Conservation (phyloP, 2,888 invertebrate genomes). For the Drosophila infuscata region DNA sequence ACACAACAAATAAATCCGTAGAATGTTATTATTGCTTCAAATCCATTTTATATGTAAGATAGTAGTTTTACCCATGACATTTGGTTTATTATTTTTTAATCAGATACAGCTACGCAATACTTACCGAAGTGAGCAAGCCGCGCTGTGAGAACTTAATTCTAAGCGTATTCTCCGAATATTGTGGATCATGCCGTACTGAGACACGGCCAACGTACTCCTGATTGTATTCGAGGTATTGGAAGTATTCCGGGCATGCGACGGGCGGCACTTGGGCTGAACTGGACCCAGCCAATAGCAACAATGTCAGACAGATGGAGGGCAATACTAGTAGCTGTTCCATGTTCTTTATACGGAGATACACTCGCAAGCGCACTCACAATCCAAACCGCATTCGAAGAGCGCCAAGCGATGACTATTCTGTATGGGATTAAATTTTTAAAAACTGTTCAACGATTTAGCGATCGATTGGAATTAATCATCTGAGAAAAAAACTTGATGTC, state of each 20-base stretch:
- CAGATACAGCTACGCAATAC: constrained; percentile 2
- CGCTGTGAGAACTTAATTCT: constrained; percentile 72
- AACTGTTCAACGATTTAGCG: constrained; percentile 11
- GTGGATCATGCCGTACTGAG: constrained; percentile 48
- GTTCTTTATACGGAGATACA: constrained; percentile 7
- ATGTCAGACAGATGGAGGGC: constrained; percentile 15
- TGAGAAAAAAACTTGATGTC: constrained; percentile 8
- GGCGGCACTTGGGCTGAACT: constrained; percentile 54
- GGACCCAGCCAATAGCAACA: constrained; percentile 18
- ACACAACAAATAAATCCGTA: not conserved
- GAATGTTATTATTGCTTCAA: not conserved
- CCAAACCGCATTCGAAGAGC: constrained; percentile 47
- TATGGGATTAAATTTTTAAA: not conserved
- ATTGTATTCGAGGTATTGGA: constrained; percentile 59
- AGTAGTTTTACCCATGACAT: not conserved
- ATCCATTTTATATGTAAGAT: not conserved
- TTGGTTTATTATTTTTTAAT: not conserved
- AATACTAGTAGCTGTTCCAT: constrained; percentile 45
- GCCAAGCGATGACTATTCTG: constrained; percentile 45
- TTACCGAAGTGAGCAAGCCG: constrained; percentile 60
- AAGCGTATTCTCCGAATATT: constrained; percentile 45
- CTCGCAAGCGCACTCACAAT: constrained; percentile 15
- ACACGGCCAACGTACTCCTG: constrained; percentile 62
- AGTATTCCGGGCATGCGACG: constrained; percentile 70
- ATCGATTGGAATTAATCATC: constrained; percentile 26